Conservation (phyloP, 2,797 vertebrate genomes). For the Gephyroberyx darwinii region DNA sequence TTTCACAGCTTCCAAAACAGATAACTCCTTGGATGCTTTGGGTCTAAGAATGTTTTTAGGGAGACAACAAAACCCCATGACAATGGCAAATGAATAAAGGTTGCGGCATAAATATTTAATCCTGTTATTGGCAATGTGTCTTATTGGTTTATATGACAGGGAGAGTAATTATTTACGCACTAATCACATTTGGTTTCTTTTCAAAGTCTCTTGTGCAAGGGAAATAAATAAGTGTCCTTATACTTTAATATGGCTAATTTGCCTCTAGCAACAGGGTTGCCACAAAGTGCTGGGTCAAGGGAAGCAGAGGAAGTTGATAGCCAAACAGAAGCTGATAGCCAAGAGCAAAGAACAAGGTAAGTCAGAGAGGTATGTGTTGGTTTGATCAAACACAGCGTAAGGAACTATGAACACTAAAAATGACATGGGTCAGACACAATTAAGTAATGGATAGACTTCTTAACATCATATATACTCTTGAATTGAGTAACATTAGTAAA, state of each 20-base stretch:
- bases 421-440: not conserved
- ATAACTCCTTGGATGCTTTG: not conserved
- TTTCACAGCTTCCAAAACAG: conserved; percentile 14
- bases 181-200: not conserved
- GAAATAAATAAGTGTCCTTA: not conserved
- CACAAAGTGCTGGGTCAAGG: too few relatives aligned
- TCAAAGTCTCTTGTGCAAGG: not conserved
- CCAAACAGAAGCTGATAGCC: too few relatives aligned
- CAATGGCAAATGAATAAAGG: not conserved
- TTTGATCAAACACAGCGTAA: too few relatives aligned
- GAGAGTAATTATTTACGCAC: not conserved
- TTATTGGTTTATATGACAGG: not conserved
- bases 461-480: not conserved
- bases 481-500: not conserved
- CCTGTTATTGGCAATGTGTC: not conserved
- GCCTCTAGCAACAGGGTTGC: too few relatives aligned
- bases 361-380: too few relatives aligned
- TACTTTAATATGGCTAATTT: too few relatives aligned
- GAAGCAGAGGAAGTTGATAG: too few relatives aligned
- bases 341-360: not conserved
- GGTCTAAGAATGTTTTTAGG: conserved; percentile 1
- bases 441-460: conserved; percentile 1
- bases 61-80: not conserved
- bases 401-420: too few relatives aligned
- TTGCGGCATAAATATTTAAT: not conserved